Evolutionary conservation across 1,140 invertebrate species (phyloP), one percentile per base, ranked within the genome.

Genomic region (Drosophila ficusphila): DNA sequence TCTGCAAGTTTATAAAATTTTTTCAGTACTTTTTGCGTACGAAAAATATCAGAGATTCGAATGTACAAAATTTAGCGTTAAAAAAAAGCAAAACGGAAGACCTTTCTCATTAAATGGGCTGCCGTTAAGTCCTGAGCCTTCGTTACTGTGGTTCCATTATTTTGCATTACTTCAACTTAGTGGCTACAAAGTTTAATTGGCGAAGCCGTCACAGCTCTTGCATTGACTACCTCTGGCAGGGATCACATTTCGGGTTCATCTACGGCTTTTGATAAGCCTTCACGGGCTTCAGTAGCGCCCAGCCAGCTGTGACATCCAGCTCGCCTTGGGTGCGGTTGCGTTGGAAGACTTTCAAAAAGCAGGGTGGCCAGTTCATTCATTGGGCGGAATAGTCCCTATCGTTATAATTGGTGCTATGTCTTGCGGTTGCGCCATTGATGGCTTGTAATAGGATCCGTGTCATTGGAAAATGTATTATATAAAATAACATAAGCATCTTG

Each of bases 241-340:
- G 31, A 56, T 73, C 56, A 34, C 19, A 57, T 78, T 78, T 79
- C 75, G 53, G 68, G 61, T 58, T 77, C 65, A 76, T 76, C 46
- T 46, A 52, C 54, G 60, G 56, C 36, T 3, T 12, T 14, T 23
- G 19, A 33, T 34, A 46, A 52, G 16, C 25, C 41, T 51, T 51
- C 11, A 58, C 18, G 25, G 65, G 67, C 58, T 72, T 75, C 64
- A 23, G 29, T 31, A 8, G 19, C 34, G 12, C 23, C 29, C 47
- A 46, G 11, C 47, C 68, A 73, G 25, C 49, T 46, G 21, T 39
- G 60, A 68, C 53, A 68, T n/a, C 33, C 36, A 54, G 34, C 39
- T 68, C 53, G 21, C 23, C 33, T 38, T 9, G 19, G 21, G 29
- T 75, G 73, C 65, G 72, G 72, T 76, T 61, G 53, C 33, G 23